Evolutionary conservation across 2,113 vertebrate genomes (phyloP).

Genomic region (Brachirus orientalis): DNA sequence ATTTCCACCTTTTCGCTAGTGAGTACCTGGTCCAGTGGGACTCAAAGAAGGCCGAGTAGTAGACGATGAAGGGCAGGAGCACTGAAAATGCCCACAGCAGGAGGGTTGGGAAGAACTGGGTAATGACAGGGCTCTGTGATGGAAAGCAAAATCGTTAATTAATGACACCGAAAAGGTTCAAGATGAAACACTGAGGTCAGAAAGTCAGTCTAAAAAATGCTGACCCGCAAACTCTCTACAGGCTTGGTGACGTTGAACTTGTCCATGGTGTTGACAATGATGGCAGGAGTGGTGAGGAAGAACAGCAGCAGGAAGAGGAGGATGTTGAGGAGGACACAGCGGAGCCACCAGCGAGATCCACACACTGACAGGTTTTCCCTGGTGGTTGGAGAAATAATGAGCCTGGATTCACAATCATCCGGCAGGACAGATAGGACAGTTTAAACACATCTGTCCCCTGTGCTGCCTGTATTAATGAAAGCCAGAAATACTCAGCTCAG

Average conservation of each 20-base stretch:
- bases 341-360: conserved; percentile 91
- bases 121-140: conserved; percentile 91
- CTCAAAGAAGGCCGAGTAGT: conserved; percentile 94
- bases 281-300: conserved; percentile 97
- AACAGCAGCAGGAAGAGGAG: conserved; percentile 95
- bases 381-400: conserved; percentile 40
- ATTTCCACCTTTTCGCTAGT: conserved; percentile 41
- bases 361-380: conserved; percentile 96
- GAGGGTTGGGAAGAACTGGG: conserved; percentile 95
- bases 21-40: conserved; percentile 96
- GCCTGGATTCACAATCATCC: conserved; percentile 25
- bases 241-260: conserved; percentile 96
- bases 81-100: conserved; percentile 95
- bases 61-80: conserved; percentile 93
- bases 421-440: conserved; percentile 9
- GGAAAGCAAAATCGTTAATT: conserved; percentile 31
- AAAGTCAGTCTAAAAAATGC: conserved; percentile 6
- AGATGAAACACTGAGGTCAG: not conserved
- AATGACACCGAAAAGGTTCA: conserved; percentile 1
- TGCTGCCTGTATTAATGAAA: conserved; percentile 26
- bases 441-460: conserved; percentile 23
- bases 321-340: conserved; percentile 91
- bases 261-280: conserved; percentile 98
- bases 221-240: conserved; percentile 91
- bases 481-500: conserved; percentile 32